A percentile compares a stretch with the other conserved stretches of the same genome.
phyloP scores from a whole-genome alignment of 2,888 invertebrate species.

The Napeogenes sylphis region DNA sequence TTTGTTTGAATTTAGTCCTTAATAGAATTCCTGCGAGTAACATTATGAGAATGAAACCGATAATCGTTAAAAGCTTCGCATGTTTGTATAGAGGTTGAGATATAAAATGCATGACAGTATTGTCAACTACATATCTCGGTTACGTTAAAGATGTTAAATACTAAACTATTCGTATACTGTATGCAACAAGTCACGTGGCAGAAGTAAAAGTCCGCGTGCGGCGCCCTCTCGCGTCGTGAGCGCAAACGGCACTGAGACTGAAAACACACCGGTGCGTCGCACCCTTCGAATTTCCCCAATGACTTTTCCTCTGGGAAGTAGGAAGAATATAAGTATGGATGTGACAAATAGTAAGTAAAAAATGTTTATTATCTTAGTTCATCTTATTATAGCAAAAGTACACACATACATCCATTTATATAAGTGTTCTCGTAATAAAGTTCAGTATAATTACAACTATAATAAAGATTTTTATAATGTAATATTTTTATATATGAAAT shows the following conservation, averaged over 20 bases:
- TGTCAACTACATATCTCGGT: constrained; percentile 23
- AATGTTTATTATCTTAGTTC: constrained; percentile 1
- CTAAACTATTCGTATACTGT: constrained; percentile 12
- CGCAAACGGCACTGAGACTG: constrained; percentile 69
- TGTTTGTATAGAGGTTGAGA: constrained; percentile 60
- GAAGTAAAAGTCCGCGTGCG: constrained; percentile 45
- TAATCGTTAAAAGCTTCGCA: constrained; percentile 61
- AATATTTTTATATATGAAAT: too few species aligned
- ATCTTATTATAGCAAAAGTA: too few species aligned
- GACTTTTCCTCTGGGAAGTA: constrained; percentile 69
- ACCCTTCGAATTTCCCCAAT: constrained; percentile 73
- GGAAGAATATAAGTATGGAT: constrained; percentile 54
- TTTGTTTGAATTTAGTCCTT: constrained; percentile 51
- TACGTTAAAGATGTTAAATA: constrained; percentile 4
- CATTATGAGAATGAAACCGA: constrained; percentile 56
- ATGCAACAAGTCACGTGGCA: constrained; percentile 70
- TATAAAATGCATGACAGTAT: constrained; percentile 67
- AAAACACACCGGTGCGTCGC: constrained; percentile 70
- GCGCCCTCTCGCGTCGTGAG: constrained; percentile 74
- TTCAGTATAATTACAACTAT: too few species aligned
- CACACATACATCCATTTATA: too few species aligned
- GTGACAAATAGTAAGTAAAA: constrained; percentile 36
- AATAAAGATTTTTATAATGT: too few species aligned
- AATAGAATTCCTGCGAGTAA: constrained; percentile 59
- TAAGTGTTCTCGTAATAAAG: too few species aligned